phyloP scores from a whole-genome alignment of 1,140 invertebrate species.

The Drosophila erecta region DNA sequence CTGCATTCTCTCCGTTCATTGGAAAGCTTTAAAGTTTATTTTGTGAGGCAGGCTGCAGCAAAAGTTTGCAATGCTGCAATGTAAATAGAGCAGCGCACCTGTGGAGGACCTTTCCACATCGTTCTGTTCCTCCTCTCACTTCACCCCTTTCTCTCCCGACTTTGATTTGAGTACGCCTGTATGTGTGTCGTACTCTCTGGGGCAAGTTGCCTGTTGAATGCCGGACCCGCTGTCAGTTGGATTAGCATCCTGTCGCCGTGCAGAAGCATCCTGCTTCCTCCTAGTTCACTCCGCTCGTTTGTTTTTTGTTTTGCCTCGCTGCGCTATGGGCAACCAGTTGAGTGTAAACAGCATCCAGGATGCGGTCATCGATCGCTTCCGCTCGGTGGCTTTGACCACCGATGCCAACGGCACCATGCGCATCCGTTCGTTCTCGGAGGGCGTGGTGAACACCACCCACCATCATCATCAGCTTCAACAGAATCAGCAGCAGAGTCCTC shows the following conservation, averaged over 20 bases:
- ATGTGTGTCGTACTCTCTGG: constrained; percentile 27
- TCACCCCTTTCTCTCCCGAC: constrained; percentile 11
- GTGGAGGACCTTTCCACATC: constrained; percentile 6
- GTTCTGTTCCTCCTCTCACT: background rate
- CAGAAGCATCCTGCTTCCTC: constrained; percentile 54
- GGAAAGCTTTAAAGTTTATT: constrained; percentile 31
- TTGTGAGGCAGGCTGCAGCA: constrained; percentile 12
- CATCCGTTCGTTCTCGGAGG: constrained; percentile 78
- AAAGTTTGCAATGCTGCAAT: constrained; percentile 44
- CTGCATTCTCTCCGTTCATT: constrained; percentile 3
- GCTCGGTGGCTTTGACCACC: constrained; percentile 74
- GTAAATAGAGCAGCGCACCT: constrained; percentile 42
- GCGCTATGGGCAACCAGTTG: constrained; percentile 75
- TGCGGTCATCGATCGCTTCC: constrained; percentile 80
- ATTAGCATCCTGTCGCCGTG: constrained; percentile 76
- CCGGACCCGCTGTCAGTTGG: constrained; percentile 61
- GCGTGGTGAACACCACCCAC: constrained; percentile 51
- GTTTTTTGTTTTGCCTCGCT: constrained; percentile 16
- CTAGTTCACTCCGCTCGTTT: constrained; percentile 1
- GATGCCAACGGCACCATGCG: constrained; percentile 78
- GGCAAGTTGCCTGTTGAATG: constrained; percentile 70
- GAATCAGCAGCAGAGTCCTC: constrained; percentile 36
- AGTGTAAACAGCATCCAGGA: constrained; percentile 76
- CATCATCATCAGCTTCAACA: constrained; percentile 41
- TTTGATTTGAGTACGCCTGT: background rate